phyloP scores from a whole-genome alignment of 2,888 invertebrate species.

The Philereme transversata region DNA sequence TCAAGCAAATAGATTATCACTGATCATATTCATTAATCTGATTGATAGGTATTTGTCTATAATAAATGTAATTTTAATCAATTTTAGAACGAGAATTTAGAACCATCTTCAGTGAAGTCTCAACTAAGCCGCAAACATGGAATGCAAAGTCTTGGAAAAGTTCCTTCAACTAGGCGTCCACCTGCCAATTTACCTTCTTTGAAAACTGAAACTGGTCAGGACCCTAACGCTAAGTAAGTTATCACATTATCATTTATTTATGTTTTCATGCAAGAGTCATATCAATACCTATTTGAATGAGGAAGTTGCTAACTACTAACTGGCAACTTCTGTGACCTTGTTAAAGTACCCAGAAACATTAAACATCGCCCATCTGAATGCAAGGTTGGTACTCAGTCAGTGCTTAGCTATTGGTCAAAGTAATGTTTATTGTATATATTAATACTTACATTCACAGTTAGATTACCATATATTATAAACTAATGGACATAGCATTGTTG shows the following conservation, averaged over 20 bases:
- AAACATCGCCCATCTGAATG: neutral
- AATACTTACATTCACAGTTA: too few relatives aligned
- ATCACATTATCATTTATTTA: neutral
- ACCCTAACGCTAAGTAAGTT: slow-evolving; percentile 76
- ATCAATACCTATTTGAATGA: slow-evolving; percentile 16
- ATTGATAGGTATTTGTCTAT: too few relatives aligned
- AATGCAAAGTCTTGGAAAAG: slow-evolving; percentile 99
- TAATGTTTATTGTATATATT: too few relatives aligned
- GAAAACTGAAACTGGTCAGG: slow-evolving; percentile 93
- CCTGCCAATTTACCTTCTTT: slow-evolving; percentile 99
- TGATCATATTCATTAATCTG: too few relatives aligned
- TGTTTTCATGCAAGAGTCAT: slow-evolving; percentile 13
- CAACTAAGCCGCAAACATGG: slow-evolving; percentile 98
- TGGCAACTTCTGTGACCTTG: slow-evolving; percentile 9
- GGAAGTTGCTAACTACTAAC: slow-evolving; percentile 15
- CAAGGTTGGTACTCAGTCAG: neutral
- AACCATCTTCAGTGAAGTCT: slow-evolving; percentile 94
- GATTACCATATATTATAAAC: too few relatives aligned
- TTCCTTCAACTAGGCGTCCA: slow-evolving; percentile 98
- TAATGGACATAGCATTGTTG: too few relatives aligned
- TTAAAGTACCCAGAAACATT: neutral
- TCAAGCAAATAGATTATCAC: too few relatives aligned
- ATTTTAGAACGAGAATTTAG: slow-evolving; percentile 91
- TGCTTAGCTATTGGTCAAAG: neutral
- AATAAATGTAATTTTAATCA: slow-evolving; percentile 32